phyloP scores from a whole-genome alignment of 2,797 vertebrate genomes.

The Nyctibius grandis region DNA sequence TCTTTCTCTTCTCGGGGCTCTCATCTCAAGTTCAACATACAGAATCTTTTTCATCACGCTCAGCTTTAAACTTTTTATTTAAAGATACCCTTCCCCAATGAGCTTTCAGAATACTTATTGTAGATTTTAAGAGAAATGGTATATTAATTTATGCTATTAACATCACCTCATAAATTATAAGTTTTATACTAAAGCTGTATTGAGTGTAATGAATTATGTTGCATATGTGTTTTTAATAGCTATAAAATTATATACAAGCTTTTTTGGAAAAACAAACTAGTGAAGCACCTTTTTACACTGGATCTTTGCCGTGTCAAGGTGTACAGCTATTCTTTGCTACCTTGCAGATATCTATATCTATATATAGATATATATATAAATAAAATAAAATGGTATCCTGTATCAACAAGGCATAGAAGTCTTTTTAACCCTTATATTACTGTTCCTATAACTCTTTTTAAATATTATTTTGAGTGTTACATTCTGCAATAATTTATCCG shows the following conservation, averaged over 20 bases:
- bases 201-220: conserved; percentile 85
- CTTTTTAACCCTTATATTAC: conserved; percentile 73
- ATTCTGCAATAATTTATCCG: conserved; percentile 76
- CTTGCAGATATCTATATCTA: conserved; percentile 79
- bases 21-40: conserved; percentile 69
- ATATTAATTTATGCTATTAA: conserved; percentile 89
- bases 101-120: conserved; percentile 83
- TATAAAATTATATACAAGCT: conserved; percentile 82
- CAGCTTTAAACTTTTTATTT: conserved; percentile 85
- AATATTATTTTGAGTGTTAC: conserved; percentile 62
- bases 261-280: conserved; percentile 75
- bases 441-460: conserved; percentile 66
- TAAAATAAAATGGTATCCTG: conserved; percentile 74
- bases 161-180: conserved; percentile 88
- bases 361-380: conserved; percentile 67
- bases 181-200: conserved; percentile 87
- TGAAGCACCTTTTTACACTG: conserved; percentile 84
- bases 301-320: conserved; percentile 81
- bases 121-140: conserved; percentile 85
- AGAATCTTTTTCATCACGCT: conserved; percentile 69
- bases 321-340: conserved; percentile 82
- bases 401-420: conserved; percentile 74
- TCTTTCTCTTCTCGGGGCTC: conserved; percentile 70
- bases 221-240: conserved; percentile 84
- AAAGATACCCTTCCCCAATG: conserved; percentile 76